These are phyloP conservation scores for Xylota sylvarum DNA, from an alignment of 2,888 invertebrate species.

Conservation along the genomic window DNA sequence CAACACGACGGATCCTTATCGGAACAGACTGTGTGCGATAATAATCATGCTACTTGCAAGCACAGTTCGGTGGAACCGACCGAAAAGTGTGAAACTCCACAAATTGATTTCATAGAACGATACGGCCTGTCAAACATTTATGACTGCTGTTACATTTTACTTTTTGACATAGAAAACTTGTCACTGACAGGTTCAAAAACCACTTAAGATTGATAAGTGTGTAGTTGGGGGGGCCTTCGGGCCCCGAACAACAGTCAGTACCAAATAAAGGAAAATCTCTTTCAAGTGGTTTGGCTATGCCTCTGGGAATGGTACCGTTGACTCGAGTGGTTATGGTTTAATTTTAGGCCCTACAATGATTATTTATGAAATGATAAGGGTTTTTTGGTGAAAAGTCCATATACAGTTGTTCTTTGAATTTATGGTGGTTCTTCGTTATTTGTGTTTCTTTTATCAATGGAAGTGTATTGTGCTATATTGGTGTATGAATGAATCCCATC, in stretches of 20 bases:
- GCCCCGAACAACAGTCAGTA: not conserved
- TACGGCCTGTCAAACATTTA: slow-evolving; percentile 64
- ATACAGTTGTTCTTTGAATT: slow-evolving; percentile 16
- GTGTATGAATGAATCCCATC: slow-evolving; percentile 29
- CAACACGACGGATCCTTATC: slow-evolving; percentile 68
- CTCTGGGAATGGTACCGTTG: not conserved
- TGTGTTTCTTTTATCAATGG: slow-evolving; percentile 45
- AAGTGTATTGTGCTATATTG: not conserved
- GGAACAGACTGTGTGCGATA: slow-evolving; percentile 43
- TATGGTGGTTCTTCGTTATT: slow-evolving; percentile 35
- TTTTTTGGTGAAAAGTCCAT: slow-evolving; percentile 16
- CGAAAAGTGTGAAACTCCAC: slow-evolving; percentile 50
- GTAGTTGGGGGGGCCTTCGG: not conserved
- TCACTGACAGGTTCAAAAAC: slow-evolving; percentile 64
- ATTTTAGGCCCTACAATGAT: slow-evolving; percentile 51
- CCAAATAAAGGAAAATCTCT: slow-evolving; percentile 24
- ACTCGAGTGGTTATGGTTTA: slow-evolving; percentile 51
- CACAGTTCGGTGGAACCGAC: slow-evolving; percentile 3
- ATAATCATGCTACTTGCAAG: slow-evolving; percentile 60
- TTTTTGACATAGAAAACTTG: slow-evolving; percentile 63
- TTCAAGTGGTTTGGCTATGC: slow-evolving; percentile 33
- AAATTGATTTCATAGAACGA: slow-evolving; percentile 68
- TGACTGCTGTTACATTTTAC: slow-evolving; percentile 55
- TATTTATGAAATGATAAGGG: slow-evolving; percentile 48
- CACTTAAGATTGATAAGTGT: slow-evolving; percentile 68